A percentile compares a stretch with the other conserved stretches of the same genome.
Evolutionary conservation across 2,888 invertebrate species (phyloP).

Genomic region (Nymphalis urticae): DNA sequence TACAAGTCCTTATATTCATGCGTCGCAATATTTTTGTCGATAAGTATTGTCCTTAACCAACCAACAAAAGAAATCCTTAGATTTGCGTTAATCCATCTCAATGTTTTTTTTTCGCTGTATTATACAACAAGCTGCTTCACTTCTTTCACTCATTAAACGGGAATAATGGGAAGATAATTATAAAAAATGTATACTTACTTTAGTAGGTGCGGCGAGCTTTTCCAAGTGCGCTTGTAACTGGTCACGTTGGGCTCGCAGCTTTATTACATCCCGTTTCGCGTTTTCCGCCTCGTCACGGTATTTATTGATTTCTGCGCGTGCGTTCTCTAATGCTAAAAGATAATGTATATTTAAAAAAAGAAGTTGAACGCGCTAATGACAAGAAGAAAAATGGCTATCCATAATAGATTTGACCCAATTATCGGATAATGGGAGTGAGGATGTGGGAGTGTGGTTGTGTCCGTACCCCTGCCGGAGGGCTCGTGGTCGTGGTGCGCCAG

Average conservation of each 20-base stretch:
- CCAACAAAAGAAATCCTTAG: no score
- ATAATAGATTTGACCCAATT: no score
- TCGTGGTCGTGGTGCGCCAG: conserved; percentile 85
- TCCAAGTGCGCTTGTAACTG: conserved; percentile 86
- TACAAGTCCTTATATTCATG: no score
- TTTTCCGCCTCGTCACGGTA: conserved; percentile 83
- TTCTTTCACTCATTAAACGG: no score
- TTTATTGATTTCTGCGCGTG: conserved; percentile 79
- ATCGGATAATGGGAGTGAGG: no score
- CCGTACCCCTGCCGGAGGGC: conserved; percentile 54
- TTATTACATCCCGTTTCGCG: conserved; percentile 73
- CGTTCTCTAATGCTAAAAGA: conserved; percentile 55
- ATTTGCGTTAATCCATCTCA: no score
- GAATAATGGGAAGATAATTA: background rate
- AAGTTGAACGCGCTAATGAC: background rate
- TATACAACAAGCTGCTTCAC: no score
- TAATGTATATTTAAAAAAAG: background rate
- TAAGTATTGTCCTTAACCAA: no score
- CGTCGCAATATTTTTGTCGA: no score
- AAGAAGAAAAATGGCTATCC: no score
- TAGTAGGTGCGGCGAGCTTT: conserved; percentile 53
- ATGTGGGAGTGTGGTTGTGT: background rate
- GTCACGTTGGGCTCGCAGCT: conserved; percentile 80
- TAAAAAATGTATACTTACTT: conserved; percentile 44
- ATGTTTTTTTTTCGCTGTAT: no score